Conservation (phyloP, 2,113 vertebrate species). For the Sisor rabdophorus region DNA sequence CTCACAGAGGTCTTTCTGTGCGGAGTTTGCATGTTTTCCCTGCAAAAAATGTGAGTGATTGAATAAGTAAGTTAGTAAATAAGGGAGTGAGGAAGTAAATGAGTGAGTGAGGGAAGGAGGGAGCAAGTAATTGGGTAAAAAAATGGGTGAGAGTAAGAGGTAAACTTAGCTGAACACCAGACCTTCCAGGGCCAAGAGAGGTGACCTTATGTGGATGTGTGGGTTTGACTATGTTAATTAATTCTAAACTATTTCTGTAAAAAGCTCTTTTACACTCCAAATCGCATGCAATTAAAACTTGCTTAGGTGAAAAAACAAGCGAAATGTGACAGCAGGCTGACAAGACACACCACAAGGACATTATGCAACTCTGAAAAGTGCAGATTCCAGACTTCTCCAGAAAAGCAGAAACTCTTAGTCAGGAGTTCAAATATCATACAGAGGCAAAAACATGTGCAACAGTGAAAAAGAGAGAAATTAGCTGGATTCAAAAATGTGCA, state of each 20-base stretch:
- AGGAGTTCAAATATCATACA: not conserved
- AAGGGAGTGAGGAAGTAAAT: too few relatives aligned
- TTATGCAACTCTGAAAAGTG: conserved; percentile 24
- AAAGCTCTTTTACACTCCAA: not conserved
- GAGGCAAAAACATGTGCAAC: not conserved
- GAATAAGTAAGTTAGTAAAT: too few relatives aligned
- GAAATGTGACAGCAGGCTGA: conserved; percentile 5
- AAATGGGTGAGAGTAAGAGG: too few relatives aligned
- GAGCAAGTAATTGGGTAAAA: too few relatives aligned
- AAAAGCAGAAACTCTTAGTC: not conserved
- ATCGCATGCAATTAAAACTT: not conserved
- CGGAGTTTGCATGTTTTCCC: too few relatives aligned
- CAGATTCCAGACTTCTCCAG: not conserved
- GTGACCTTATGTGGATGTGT: too few relatives aligned
- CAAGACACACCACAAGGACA: not conserved
- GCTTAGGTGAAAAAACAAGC: not conserved
- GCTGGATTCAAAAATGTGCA: not conserved
- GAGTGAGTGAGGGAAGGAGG: too few relatives aligned
- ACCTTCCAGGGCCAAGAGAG: too few relatives aligned
- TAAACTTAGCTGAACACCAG: too few relatives aligned
- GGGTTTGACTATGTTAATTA: too few relatives aligned
- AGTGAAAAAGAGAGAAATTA: not conserved
- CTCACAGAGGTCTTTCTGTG: too few relatives aligned
- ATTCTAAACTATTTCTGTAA: not conserved
- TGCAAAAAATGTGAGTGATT: too few relatives aligned